These are phyloP conservation scores for Cyprinodon brontotheroides DNA, from an alignment of 2,113 vertebrate species.

Conservation along the genomic window DNA sequence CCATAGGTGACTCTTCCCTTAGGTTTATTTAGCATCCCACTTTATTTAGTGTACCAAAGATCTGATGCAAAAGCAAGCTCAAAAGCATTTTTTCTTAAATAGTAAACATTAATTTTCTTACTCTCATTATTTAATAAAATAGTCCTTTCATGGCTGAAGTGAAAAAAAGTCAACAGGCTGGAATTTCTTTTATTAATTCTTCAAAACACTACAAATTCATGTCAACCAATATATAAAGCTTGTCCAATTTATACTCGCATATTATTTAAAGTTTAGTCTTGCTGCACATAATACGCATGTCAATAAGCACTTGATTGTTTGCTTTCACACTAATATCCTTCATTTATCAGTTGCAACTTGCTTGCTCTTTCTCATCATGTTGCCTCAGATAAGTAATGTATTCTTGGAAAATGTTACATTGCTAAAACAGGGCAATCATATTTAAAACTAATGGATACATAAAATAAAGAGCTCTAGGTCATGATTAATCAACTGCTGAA, in stretches of 20 bases:
- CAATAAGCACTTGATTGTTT: conserved; percentile 41
- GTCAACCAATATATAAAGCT: background rate
- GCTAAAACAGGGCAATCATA: conserved; percentile 77
- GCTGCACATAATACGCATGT: conserved; percentile 42
- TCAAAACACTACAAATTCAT: background rate
- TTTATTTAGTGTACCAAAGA: too few species aligned
- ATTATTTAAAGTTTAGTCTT: conserved; percentile 31
- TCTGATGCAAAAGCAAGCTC: too few species aligned
- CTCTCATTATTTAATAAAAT: too few species aligned
- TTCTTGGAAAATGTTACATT: conserved; percentile 73
- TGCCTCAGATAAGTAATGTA: conserved; percentile 74
- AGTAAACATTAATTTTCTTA: background rate
- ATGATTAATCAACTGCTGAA: conserved; percentile 81
- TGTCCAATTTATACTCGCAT: background rate
- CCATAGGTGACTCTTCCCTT: too few species aligned
- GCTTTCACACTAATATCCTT: conserved; percentile 24
- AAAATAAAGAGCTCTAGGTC: conserved; percentile 78
- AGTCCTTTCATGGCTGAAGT: too few species aligned
- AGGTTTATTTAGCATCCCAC: too few species aligned
- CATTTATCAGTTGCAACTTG: conserved; percentile 1
- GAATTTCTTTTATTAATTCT: background rate
- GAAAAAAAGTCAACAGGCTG: background rate
- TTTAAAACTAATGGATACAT: conserved; percentile 79
- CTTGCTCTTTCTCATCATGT: conserved; percentile 40
- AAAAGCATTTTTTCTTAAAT: background rate